Conservation (phyloP, 1,140 invertebrate species). For the Brachionus plicatilis region DNA sequence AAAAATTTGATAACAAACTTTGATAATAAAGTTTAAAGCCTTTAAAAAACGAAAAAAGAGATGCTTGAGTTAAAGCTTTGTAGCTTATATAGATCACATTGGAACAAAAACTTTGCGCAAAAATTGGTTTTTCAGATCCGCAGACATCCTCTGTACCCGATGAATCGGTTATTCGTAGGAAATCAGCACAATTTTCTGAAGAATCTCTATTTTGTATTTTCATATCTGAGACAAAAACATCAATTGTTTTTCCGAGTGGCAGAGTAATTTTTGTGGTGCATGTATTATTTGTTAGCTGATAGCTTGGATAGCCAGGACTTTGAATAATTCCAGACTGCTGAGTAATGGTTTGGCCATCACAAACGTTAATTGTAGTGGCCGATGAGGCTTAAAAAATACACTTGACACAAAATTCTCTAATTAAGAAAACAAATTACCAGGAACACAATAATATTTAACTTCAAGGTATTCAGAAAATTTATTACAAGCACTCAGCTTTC, state of each 20-base stretch:
- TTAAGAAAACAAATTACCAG: not conserved
- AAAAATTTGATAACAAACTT: not conserved
- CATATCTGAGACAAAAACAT: slow-evolving; percentile 22
- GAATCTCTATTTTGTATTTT: slow-evolving; percentile 26
- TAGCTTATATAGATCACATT: slow-evolving; percentile 5
- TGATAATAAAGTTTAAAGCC: slow-evolving; percentile 33
- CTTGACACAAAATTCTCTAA: not conserved
- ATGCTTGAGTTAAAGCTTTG: not conserved
- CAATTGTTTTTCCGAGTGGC: not conserved
- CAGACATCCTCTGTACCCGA: not conserved
- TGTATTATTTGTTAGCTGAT: not conserved
- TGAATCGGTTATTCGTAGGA: slow-evolving; percentile 4
- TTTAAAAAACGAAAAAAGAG: not conserved
- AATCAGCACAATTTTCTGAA: not conserved
- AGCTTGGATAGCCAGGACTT: slow-evolving; percentile 13
- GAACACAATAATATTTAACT: slow-evolving; percentile 7
- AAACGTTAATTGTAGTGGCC: not conserved
- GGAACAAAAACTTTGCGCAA: not conserved
- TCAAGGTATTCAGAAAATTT: slow-evolving; percentile 4
- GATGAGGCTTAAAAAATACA: not conserved
- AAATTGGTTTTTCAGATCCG: slow-evolving; percentile 1
- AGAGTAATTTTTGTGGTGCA: slow-evolving; percentile 11
- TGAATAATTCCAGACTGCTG: not conserved
- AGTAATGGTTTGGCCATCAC: not conserved
- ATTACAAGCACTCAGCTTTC: not conserved